Evolutionary conservation across 2,113 vertebrate species (phyloP).

Genomic region (Pogona vitticeps): DNA sequence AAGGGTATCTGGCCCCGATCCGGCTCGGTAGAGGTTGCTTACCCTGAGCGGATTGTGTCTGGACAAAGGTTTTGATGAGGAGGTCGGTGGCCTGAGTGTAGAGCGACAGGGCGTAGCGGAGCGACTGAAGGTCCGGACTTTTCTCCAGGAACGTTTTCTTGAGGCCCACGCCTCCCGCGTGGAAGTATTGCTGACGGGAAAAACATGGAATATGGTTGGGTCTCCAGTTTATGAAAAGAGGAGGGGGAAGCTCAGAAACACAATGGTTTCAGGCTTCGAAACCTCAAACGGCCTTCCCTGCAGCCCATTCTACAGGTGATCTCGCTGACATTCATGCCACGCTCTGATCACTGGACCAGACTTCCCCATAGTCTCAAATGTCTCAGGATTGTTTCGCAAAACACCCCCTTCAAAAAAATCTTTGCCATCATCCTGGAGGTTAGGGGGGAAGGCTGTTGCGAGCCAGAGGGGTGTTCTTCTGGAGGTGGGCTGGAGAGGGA

Average conservation of each 20-base stretch:
- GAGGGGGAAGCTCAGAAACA: too few relatives aligned
- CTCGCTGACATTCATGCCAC: too few relatives aligned
- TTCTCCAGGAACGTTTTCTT: conserved; percentile 99
- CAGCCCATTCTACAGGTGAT: too few relatives aligned
- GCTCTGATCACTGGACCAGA: not conserved
- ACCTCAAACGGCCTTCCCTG: too few relatives aligned
- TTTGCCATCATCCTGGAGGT: too few relatives aligned
- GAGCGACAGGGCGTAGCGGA: conserved; percentile 95
- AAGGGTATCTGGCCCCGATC: too few relatives aligned
- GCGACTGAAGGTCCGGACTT: conserved; percentile 92
- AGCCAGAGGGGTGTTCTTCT: not conserved
- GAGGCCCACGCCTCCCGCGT: conserved; percentile 94
- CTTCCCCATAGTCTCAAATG: too few relatives aligned
- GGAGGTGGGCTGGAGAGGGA: too few relatives aligned
- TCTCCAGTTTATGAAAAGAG: not conserved
- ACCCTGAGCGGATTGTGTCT: conserved; percentile 94
- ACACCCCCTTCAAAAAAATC: too few relatives aligned
- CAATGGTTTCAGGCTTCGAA: too few relatives aligned
- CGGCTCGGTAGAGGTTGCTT: too few relatives aligned
- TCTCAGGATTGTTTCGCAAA: too few relatives aligned
- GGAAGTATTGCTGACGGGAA: conserved; percentile 92
- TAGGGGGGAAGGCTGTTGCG: not conserved
- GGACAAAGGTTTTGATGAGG: conserved; percentile 97
- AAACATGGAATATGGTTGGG: not conserved
- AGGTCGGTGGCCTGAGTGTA: conserved; percentile 98